Conservation (phyloP, 2,888 invertebrate species). For the Drosophila multiciliata region DNA sequence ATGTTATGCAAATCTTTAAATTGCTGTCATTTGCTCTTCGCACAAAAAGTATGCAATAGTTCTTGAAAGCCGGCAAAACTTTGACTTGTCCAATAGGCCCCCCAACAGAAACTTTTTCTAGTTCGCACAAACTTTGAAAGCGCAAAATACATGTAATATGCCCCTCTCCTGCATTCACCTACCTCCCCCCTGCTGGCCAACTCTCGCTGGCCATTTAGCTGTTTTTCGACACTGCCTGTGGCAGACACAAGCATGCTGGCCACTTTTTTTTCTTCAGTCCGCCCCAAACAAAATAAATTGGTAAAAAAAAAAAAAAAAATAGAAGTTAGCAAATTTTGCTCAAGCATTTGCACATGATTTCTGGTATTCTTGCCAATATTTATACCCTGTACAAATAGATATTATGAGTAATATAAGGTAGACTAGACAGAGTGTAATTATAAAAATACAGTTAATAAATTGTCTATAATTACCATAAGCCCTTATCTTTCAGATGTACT, state of each 20-base stretch:
- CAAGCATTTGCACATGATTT: constrained; percentile 69
- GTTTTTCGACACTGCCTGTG: constrained; percentile 16
- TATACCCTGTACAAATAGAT: neutral
- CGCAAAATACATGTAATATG: constrained; percentile 13
- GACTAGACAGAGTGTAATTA: neutral
- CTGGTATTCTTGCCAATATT: constrained; percentile 17
- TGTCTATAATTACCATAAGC: neutral
- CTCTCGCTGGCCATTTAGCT: neutral
- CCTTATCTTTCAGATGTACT: neutral
- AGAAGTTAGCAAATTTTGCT: constrained; percentile 52
- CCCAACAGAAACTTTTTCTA: constrained; percentile 20
- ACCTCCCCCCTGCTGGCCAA: neutral
- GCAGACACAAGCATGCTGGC: constrained; percentile 34
- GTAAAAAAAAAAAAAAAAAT: constrained; percentile 9
- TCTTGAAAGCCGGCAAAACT: constrained; percentile 24
- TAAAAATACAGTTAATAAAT: neutral
- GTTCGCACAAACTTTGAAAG: constrained; percentile 52
- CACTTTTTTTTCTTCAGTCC: constrained; percentile 19
- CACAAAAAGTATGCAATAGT: constrained; percentile 47
- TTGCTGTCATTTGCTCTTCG: constrained; percentile 21
- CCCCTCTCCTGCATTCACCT: neutral
- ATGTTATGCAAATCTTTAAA: constrained; percentile 22
- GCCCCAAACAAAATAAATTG: neutral
- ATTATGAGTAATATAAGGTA: neutral
- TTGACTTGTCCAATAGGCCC: constrained; percentile 18